phyloP scores from a whole-genome alignment of 2,797 vertebrate species.

The Rhinoraja longicauda region DNA sequence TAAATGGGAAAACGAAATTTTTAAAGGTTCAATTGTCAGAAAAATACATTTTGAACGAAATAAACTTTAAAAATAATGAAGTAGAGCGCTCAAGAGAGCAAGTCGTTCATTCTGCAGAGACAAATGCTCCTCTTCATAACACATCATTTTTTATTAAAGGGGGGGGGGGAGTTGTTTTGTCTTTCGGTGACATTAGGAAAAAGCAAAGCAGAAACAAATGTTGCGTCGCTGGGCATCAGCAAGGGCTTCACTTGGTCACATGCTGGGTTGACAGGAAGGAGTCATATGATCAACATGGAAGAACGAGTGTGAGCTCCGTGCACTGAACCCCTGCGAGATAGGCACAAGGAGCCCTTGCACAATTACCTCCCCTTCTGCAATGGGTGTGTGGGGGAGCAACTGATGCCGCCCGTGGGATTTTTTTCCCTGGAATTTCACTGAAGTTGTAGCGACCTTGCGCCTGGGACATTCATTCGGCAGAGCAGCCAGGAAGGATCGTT shows the following conservation, averaged over 20 bases:
- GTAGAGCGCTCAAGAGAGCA: background rate
- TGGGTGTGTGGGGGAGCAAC: background rate
- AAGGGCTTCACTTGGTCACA: background rate
- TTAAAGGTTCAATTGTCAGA: background rate
- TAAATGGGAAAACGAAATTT: background rate
- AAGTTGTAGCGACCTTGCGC: background rate
- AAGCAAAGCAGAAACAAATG: background rate
- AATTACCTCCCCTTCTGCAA: background rate
- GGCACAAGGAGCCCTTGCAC: background rate
- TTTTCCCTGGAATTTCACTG: too few species aligned
- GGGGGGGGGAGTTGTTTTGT: background rate
- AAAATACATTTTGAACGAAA: background rate
- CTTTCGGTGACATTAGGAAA: background rate
- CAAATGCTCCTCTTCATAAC: background rate
- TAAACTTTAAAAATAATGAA: background rate
- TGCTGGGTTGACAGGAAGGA: slow-evolving; percentile 21
- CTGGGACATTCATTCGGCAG: background rate
- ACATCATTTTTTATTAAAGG: background rate
- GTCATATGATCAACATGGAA: slow-evolving; percentile 34
- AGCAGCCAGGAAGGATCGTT: background rate
- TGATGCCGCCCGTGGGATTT: too few species aligned
- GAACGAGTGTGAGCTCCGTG: background rate
- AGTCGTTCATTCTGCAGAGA: background rate
- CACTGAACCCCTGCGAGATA: background rate
- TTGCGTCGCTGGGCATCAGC: background rate